Percentiles rank a stretch among this genome's conserved stretches.
Evolutionary conservation across 2,797 vertebrate genomes (phyloP).

Genomic region (Onychomys leucogaster): DNA sequence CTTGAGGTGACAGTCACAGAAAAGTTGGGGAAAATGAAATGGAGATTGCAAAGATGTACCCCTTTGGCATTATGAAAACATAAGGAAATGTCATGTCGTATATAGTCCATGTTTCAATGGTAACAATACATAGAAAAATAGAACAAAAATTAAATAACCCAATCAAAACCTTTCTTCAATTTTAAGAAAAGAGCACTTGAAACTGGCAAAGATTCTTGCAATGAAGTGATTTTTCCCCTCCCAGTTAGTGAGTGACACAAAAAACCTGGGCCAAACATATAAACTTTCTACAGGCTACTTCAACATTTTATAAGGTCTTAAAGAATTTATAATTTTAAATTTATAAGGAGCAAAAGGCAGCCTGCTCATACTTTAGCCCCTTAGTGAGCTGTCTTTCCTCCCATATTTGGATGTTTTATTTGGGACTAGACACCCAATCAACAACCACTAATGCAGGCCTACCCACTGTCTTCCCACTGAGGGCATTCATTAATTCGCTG

Average conservation of each 20-base stretch:
- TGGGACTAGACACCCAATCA: not conserved
- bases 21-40: not conserved
- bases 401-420: not conserved
- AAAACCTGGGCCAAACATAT: constrained; percentile 28
- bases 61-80: not conserved
- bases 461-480: not conserved
- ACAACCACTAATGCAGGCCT: not conserved
- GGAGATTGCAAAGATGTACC: not conserved
- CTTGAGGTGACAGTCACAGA: not conserved
- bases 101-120: not conserved
- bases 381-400: not conserved
- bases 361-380: not conserved
- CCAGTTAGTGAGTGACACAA: not conserved
- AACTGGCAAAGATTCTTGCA: not conserved
- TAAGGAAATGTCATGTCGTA: not conserved
- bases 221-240: not conserved
- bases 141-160: constrained; percentile 8
- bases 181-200: constrained; percentile 41
- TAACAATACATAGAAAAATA: constrained; percentile 29
- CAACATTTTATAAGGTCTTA: constrained; percentile 47
- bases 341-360: not conserved
- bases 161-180: constrained; percentile 7
- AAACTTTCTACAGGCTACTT: not conserved
- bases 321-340: constrained; percentile 48
- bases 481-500: not conserved